Evolutionary conservation across 2,888 invertebrate species (phyloP), one percentile per base, ranked within the genome.

Genomic region (Mesorhabditis spiculigera): DNA sequence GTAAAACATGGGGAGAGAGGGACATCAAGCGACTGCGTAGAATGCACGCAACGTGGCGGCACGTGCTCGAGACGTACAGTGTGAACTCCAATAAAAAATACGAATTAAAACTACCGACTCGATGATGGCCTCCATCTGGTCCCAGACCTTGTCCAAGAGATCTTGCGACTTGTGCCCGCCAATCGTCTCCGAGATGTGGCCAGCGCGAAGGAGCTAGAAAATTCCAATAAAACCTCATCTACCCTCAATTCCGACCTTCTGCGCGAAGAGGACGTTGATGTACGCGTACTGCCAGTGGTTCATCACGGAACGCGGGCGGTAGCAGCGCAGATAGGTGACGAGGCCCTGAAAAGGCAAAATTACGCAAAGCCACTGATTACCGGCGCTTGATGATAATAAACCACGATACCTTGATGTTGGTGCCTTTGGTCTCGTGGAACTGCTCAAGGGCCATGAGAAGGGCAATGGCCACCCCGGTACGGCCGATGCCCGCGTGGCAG

Each of bases 401-500:
- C 13, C 10, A 43, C 10, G 45, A 43, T 75, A 75, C 66, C 73
- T 75, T 64, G 71, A 79, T 50, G 68, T 75, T 84, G 81, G 82
- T 62, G 70, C 69, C 65, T 71, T 71, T 13, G 68, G 72, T 42
- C 75, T 44, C 44, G 6, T 42, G 64, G 64, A 70, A 10, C 6
- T 70, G 74, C 10, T 58, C n/a, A n/a, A 72, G 64, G 82, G 82
- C 71, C 85, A 77, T 69, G 81, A 97, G 97, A 90, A 96, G 95
- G 74, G 96, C 90, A 75, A 97, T 92, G 43, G 97, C 90, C 43
- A 97, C 96, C 43, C 97, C 97, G 0, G 97, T 97, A 73, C 97
- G 90, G 0, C 97, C 97, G 78, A 97, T 96, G 64, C 96, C 96
- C 8, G 75, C 77, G n/a, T 74, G 75, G 88, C 97, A 97, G 89